Evolutionary conservation across 1,140 invertebrate genomes (phyloP), one percentile per base, ranked within the genome.

Genomic region (Orius insidiosus): DNA sequence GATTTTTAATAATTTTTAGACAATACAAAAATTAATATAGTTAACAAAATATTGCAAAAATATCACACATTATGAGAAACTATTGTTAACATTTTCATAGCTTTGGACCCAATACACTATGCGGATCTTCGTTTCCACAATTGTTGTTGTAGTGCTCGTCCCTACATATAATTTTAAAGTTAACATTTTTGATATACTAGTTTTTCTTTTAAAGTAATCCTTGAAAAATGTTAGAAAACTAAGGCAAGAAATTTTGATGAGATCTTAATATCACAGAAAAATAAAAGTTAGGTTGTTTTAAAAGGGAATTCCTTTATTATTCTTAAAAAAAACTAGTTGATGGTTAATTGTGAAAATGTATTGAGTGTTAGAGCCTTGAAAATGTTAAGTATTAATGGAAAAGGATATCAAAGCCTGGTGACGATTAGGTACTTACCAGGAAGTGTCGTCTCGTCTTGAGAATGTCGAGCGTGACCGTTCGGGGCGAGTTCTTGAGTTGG

Each of bases 101-200:
- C 36, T 51, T 47, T 51, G 46, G 34, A 47, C 49, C 49, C 49
- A 47, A 47, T 51, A 51, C 11, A 51, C 49, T 41, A 51, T 51
- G 24, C 45, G 45, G 35, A 51, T 51, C 49, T 51, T 51, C 45
- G 45, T 51, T 35, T 51, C 49, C 45, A 51, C 45, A 19, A 47
- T 40, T 34, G 33, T 38, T 33, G 49, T 42, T 34, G 39, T 46
- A 40, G 49, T 42, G 49, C 49, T 51, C 31, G 49, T 45, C 45
- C 49, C 49, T 51, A 51, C 16, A 49, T n/a, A 46, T 46, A 46
- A 46, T 4, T 24, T 24, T 24, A 24, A 24, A 3, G 24, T 24
- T 24, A 24, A 24, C 24, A 3, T 4, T 24, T 24, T 24, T 24
- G 7, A 24, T 24, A 24, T 7, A 24, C 24, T 24, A 24, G 24